These are phyloP conservation scores for Parthenolecanium corni DNA, from an alignment of 2,888 invertebrate species.

Conservation along the genomic window DNA sequence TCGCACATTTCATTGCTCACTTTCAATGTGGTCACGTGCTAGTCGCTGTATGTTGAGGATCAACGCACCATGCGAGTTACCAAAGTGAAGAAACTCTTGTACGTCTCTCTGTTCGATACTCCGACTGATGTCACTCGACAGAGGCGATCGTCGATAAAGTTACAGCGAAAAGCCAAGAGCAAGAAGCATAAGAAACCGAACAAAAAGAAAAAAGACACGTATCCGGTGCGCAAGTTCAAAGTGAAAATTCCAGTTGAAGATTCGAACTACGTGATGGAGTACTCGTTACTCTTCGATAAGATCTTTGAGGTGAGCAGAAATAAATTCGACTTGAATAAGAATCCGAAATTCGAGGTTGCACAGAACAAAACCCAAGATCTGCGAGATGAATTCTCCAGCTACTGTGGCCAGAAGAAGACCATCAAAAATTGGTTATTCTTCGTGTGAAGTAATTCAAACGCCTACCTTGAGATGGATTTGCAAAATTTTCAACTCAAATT, in stretches of 20 bases:
- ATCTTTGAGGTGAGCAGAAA: not conserved
- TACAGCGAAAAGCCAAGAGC: not conserved
- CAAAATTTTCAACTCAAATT: too few relatives aligned
- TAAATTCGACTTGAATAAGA: not conserved
- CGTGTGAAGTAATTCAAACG: not conserved
- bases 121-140: too few relatives aligned
- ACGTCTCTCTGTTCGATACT: too few relatives aligned
- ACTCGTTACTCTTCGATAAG: not conserved
- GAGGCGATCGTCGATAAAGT: not conserved
- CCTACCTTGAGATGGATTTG: too few relatives aligned
- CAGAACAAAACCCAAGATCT: not conserved
- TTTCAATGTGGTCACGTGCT: too few relatives aligned
- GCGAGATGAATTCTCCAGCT: not conserved
- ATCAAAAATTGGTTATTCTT: conserved; percentile 4
- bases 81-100: too few relatives aligned
- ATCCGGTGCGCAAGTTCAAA: not conserved
- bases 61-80: too few relatives aligned
- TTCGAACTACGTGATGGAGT: not conserved
- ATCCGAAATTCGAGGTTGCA: not conserved
- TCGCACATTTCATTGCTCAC: too few relatives aligned
- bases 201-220: not conserved
- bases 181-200: not conserved
- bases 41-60: too few relatives aligned
- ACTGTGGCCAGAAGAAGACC: not conserved
- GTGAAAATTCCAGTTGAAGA: not conserved